Percentiles rank a stretch among this genome's conserved stretches.
These are phyloP conservation scores for Agrochola litura DNA, from an alignment of 2,888 invertebrate species.

Conservation along the genomic window DNA sequence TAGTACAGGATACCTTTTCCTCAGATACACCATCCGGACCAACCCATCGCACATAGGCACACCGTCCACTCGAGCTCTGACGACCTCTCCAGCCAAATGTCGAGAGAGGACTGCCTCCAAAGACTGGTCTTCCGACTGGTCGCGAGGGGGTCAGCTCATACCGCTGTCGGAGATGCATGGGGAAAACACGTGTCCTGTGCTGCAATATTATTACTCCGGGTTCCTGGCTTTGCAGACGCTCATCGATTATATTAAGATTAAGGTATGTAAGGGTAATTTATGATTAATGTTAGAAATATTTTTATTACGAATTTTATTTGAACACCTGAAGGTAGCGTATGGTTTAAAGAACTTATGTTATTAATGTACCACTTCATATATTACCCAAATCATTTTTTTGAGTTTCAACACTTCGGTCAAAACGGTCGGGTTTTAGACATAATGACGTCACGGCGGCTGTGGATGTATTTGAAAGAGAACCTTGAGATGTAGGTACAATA, in stretches of 20 bases:
- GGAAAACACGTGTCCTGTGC: conserved; percentile 93
- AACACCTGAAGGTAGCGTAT: not conserved
- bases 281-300: not conserved
- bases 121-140: conserved; percentile 91
- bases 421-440: not conserved
- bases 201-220: conserved; percentile 94
- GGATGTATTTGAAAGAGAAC: not conserved
- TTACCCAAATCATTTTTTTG: too few species aligned
- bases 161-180: conserved; percentile 91
- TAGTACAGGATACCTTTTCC: not conserved
- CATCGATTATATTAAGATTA: conserved; percentile 93
- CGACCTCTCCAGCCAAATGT: conserved; percentile 93
- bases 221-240: conserved; percentile 93
- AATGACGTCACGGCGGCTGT: not conserved
- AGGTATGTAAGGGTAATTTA: conserved; percentile 75
- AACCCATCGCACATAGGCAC: conserved; percentile 92
- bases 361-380: not conserved
- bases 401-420: too few species aligned
- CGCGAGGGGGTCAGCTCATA: conserved; percentile 86
- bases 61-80: conserved; percentile 92
- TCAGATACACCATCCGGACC: conserved; percentile 93
- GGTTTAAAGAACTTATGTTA: not conserved
- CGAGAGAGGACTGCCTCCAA: conserved; percentile 90
- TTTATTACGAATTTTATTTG: not conserved
- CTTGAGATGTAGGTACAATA: not conserved